phyloP scores from a whole-genome alignment of 2,113 vertebrate species.

The Sinocyclocheilus rhinocerous region DNA sequence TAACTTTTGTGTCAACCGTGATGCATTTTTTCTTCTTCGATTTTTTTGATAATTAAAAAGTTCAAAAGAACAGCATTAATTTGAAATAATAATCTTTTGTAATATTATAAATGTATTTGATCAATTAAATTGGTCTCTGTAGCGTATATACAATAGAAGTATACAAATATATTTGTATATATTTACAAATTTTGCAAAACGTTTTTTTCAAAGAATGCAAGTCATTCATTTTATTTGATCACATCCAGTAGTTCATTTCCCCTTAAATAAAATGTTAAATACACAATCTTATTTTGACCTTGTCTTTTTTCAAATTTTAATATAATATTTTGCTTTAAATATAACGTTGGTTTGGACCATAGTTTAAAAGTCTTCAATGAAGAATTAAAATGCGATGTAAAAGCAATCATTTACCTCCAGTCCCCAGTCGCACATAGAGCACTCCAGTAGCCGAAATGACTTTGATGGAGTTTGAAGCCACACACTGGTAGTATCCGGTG shows the following conservation, averaged over 20 bases:
- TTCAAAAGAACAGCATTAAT: not conserved
- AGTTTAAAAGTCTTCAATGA: not conserved
- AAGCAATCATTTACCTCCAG: conserved; percentile 28
- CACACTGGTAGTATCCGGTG: conserved; percentile 95
- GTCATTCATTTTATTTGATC: no score
- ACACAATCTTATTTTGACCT: no score
- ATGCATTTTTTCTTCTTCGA: not conserved
- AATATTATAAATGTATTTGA: not conserved
- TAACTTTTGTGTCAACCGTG: not conserved
- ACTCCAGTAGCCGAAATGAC: conserved; percentile 91
- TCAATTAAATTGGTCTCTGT: not conserved
- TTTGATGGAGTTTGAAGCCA: conserved; percentile 87
- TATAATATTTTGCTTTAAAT: no score
- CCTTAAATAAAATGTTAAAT: no score
- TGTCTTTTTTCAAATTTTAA: no score
- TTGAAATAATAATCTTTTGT: not conserved
- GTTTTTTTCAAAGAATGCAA: no score
- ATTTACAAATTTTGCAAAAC: no score
- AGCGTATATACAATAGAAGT: no score
- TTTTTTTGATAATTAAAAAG: not conserved
- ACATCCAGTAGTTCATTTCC: no score
- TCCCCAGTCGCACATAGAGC: conserved; percentile 91
- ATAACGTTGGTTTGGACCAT: not conserved
- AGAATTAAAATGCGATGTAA: not conserved
- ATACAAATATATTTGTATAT: no score